phyloP scores from a whole-genome alignment of 2,113 vertebrate species.

The Bettongia penicillata region DNA sequence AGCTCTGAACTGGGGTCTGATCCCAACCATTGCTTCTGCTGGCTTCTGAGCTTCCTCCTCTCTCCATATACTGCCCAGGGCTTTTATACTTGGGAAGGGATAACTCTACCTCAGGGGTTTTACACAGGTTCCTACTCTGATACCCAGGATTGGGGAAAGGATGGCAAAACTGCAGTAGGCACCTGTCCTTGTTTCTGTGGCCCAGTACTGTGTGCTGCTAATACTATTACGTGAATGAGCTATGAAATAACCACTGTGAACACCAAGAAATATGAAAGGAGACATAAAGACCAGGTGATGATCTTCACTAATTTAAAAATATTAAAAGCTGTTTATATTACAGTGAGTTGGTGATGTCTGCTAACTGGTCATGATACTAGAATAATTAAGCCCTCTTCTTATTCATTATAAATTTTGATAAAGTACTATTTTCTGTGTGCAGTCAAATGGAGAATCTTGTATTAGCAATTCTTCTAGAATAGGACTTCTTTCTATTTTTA shows the following conservation, averaged over 20 bases:
- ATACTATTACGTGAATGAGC: background rate
- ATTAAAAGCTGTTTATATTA: background rate
- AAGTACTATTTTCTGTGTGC: background rate
- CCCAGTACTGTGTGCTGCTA: no score
- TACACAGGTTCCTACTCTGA: background rate
- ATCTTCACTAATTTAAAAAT: background rate
- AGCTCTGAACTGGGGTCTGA: background rate
- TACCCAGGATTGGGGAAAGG: no score
- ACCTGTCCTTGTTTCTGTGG: no score
- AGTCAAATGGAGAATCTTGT: background rate
- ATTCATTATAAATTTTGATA: background rate
- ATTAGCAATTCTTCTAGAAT: background rate
- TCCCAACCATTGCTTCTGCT: background rate
- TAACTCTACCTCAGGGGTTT: background rate
- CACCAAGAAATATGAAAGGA: background rate
- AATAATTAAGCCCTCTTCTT: background rate
- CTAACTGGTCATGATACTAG: background rate
- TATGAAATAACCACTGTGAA: background rate
- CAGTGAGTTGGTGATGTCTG: background rate
- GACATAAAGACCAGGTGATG: background rate
- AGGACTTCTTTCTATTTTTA: background rate
- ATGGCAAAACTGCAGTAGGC: no score
- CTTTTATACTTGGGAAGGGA: background rate
- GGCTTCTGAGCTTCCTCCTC: background rate
- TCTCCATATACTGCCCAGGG: background rate